These are phyloP conservation scores for Rhimphoctona megacephalus DNA, from an alignment of 2,888 invertebrate species.

Conservation along the genomic window DNA sequence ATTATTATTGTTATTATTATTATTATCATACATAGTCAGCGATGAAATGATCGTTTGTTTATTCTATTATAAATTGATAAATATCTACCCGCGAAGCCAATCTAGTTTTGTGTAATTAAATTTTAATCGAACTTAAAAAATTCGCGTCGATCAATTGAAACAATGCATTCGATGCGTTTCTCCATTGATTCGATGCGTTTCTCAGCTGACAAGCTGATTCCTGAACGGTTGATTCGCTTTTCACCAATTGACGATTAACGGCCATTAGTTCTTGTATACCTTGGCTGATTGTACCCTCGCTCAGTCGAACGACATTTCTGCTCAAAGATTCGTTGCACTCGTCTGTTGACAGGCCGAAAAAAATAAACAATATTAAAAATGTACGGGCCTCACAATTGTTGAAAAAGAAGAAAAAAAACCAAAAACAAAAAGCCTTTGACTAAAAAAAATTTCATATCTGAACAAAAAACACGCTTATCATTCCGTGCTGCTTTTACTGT, in stretches of 20 bases:
- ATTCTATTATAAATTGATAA: slow-evolving; percentile 47
- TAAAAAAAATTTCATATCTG: not conserved
- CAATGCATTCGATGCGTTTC: slow-evolving; percentile 77
- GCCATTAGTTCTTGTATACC: slow-evolving; percentile 79
- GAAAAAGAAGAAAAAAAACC: not conserved
- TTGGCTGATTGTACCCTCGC: slow-evolving; percentile 76
- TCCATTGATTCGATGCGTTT: slow-evolving; percentile 77
- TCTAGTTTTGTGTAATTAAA: slow-evolving; percentile 54
- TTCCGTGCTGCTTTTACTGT: slow-evolving; percentile 7
- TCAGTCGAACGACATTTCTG: slow-evolving; percentile 78
- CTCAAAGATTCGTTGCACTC: slow-evolving; percentile 83
- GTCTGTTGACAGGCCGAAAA: slow-evolving; percentile 71
- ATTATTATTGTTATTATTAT: slow-evolving; percentile 69
- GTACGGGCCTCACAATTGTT: not conserved
- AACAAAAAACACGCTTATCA: not conserved
- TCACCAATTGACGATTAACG: slow-evolving; percentile 81
- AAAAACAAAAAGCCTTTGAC: not conserved
- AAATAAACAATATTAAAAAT: slow-evolving; percentile 31
- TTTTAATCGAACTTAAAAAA: slow-evolving; percentile 81
- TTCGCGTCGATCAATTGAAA: slow-evolving; percentile 78
- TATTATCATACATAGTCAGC: slow-evolving; percentile 52
- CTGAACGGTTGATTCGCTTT: slow-evolving; percentile 82
- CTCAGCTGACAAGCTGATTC: slow-evolving; percentile 82
- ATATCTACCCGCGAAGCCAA: slow-evolving; percentile 19
- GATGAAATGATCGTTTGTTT: slow-evolving; percentile 53